A percentile compares a stretch with the other conserved stretches of the same genome.
Conservation (phyloP, 2,888 invertebrate species). For the Neocrepidodera transversa region DNA sequence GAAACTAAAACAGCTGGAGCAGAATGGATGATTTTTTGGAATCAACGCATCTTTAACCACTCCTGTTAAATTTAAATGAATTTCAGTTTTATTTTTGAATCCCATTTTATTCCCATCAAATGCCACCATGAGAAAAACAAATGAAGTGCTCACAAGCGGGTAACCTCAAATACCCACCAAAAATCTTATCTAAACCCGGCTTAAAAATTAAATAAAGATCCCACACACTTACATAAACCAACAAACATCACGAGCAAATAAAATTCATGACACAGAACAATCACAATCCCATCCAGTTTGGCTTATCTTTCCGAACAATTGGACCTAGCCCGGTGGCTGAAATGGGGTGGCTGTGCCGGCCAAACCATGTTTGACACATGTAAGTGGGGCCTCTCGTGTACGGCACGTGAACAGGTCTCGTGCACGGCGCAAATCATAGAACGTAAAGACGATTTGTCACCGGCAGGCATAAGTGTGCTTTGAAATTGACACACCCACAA, state of each 20-base stretch:
- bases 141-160: constrained; percentile 32
- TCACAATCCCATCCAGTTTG: constrained; percentile 54
- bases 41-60: too few relatives aligned
- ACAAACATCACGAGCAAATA: constrained; percentile 54
- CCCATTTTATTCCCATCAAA: constrained; percentile 22
- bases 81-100: constrained; percentile 14
- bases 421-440: constrained; percentile 51
- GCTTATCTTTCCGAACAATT: constrained; percentile 61
- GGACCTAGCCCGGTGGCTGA: constrained; percentile 41
- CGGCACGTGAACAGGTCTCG: constrained; percentile 50
- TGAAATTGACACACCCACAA: constrained; percentile 52
- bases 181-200: constrained; percentile 32
- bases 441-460: constrained; percentile 51
- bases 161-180: constrained; percentile 10
- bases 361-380: constrained; percentile 59
- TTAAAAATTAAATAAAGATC: constrained; percentile 54
- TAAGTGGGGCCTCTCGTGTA: constrained; percentile 56
- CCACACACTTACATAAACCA: constrained; percentile 48
- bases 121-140: constrained; percentile 45
- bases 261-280: constrained; percentile 34
- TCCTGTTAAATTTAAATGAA: too few relatives aligned
- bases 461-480: constrained; percentile 44
- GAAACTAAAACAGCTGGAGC: too few relatives aligned
- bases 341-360: constrained; percentile 23
- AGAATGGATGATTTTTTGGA: too few relatives aligned